Conservation (phyloP, 2,888 invertebrate species). For the Thereva unica region DNA sequence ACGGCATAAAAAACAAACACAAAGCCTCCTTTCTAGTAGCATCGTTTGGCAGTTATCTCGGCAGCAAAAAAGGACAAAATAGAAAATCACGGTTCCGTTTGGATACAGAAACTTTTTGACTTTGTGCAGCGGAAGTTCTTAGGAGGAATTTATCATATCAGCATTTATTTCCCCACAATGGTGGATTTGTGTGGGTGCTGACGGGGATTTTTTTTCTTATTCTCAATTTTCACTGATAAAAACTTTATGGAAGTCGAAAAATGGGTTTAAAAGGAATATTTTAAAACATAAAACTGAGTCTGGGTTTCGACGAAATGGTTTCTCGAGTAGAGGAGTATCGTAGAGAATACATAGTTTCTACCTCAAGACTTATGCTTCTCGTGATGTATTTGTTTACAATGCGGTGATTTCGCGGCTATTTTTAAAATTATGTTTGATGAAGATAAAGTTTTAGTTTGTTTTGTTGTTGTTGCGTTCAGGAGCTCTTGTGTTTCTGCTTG, state of each 20-base stretch:
- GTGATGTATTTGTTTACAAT: too few relatives aligned
- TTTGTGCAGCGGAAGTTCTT: slow-evolving; percentile 30
- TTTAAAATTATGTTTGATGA: slow-evolving; percentile 19
- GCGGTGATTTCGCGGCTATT: slow-evolving; percentile 16
- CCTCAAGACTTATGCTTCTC: too few relatives aligned
- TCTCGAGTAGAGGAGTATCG: too few relatives aligned
- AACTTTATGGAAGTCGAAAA: neutral
- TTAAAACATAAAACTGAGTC: neutral
- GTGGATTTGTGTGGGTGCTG: slow-evolving; percentile 19
- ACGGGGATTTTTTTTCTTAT: slow-evolving; percentile 12
- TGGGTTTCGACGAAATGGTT: too few relatives aligned
- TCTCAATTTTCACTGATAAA: slow-evolving; percentile 21
- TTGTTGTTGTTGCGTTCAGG: too few relatives aligned
- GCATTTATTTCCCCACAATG: slow-evolving; percentile 6
- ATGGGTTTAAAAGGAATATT: neutral
- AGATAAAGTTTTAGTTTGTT: slow-evolving; percentile 11
- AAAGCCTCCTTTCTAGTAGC: too few relatives aligned
- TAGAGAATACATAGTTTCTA: too few relatives aligned
- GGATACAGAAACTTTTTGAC: neutral
- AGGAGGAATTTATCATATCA: slow-evolving; percentile 22
- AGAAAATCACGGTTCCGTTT: slow-evolving; percentile 1
- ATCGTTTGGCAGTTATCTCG: too few relatives aligned
- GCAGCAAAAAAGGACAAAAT: slow-evolving; percentile 1
- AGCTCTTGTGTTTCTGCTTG: too few relatives aligned
- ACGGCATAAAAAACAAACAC: neutral